Conservation (phyloP, 2,113 vertebrate species). For the Pandion haliaetus region DNA sequence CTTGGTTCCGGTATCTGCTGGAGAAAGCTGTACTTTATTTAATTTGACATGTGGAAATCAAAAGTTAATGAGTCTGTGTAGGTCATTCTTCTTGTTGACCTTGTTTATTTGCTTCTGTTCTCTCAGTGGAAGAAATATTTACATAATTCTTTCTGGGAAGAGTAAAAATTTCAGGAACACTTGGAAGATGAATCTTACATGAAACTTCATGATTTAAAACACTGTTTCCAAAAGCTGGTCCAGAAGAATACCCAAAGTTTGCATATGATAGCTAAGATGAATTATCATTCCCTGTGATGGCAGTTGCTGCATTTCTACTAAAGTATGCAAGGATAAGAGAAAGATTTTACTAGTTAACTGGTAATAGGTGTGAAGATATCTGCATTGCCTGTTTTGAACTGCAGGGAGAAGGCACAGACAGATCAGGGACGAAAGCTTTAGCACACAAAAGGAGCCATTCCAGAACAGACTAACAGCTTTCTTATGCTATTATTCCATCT, state of each 20-base stretch:
- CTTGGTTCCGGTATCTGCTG: background rate
- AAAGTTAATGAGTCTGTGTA: background rate
- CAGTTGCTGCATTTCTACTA: background rate
- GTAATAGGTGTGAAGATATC: background rate
- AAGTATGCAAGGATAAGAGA: background rate
- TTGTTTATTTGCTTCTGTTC: background rate
- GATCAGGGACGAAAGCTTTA: background rate
- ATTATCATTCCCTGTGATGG: background rate
- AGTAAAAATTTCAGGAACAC: background rate
- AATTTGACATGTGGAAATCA: background rate
- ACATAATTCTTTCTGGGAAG: background rate
- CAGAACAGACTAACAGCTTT: constrained; percentile 22
- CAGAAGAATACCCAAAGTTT: background rate
- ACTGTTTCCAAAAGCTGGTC: background rate
- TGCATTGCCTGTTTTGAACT: background rate
- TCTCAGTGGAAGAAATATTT: background rate
- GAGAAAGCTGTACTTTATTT: background rate
- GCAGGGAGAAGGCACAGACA: background rate
- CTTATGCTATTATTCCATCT: background rate
- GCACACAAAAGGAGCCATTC: background rate
- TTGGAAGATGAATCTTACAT: background rate
- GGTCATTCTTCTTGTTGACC: background rate
- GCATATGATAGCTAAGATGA: background rate
- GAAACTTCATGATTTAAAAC: background rate
- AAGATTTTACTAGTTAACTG: background rate